These are phyloP conservation scores for Eueides isabella DNA, from an alignment of 1,140 invertebrate genomes.

Conservation along the genomic window DNA sequence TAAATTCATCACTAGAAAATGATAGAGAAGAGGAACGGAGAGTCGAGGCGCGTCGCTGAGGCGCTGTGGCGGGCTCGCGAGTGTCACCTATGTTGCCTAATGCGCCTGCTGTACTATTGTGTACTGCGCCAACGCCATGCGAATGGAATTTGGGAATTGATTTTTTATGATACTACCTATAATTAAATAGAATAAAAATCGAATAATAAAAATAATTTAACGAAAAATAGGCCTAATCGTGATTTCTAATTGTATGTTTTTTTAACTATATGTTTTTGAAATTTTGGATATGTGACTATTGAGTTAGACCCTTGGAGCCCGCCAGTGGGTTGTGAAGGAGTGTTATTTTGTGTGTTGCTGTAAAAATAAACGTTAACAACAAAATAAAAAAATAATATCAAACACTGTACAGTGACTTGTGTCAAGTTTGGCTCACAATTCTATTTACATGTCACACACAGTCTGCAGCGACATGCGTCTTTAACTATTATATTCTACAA, in stretches of 20 bases:
- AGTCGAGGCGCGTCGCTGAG: constrained; percentile 68
- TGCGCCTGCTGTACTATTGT: neutral
- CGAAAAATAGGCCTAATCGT: neutral
- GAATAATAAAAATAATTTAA: neutral
- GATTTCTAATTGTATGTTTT: neutral
- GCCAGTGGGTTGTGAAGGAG: constrained; percentile 28
- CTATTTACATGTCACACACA: neutral
- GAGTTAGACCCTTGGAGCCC: constrained; percentile 42
- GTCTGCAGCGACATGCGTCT: neutral
- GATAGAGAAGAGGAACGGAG: constrained; percentile 85
- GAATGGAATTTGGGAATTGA: constrained; percentile 1
- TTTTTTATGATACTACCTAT: neutral
- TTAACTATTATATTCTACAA: neutral
- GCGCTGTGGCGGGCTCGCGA: constrained; percentile 50
- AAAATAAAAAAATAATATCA: constrained; percentile 19
- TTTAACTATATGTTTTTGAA: neutral
- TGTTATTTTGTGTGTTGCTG: constrained; percentile 37
- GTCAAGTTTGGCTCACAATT: constrained; percentile 3
- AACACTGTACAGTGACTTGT: constrained; percentile 7
- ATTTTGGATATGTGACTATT: constrained; percentile 3
- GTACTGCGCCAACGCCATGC: neutral
- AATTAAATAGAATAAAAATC: neutral
- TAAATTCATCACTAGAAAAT: constrained; percentile 96
- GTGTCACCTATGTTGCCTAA: constrained; percentile 31
- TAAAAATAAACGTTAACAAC: constrained; percentile 36